Evolutionary conservation across 2,113 vertebrate species (phyloP).

Genomic region (Bos javanicus): DNA sequence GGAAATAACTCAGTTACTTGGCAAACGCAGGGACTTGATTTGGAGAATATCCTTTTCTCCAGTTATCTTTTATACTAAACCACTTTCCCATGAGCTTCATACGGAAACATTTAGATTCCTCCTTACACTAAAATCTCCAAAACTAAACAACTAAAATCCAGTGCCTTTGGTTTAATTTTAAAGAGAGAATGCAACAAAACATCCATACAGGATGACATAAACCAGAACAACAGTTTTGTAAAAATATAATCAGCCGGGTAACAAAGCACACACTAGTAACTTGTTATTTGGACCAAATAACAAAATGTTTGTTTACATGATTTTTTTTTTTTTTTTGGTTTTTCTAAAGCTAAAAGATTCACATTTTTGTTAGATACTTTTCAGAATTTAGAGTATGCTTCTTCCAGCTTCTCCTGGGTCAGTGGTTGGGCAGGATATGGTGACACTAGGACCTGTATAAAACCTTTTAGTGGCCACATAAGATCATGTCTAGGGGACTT

Average conservation of each 20-base stretch:
- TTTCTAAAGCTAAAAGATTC: neutral
- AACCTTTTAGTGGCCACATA: neutral
- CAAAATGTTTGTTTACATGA: neutral
- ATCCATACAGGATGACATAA: constrained; percentile 5
- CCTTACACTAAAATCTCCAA: neutral
- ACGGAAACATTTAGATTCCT: constrained; percentile 13
- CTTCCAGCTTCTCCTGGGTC: neutral
- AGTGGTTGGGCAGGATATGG: neutral
- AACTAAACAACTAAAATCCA: neutral
- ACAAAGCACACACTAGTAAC: neutral
- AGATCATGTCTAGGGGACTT: neutral
- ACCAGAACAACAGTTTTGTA: neutral
- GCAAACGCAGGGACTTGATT: neutral
- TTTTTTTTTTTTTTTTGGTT: neutral
- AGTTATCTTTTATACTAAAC: constrained; percentile 8
- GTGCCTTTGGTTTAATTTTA: neutral
- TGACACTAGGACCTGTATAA: neutral
- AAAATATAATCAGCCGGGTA: neutral
- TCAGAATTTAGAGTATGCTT: neutral
- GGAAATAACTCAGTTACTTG: constrained; percentile 6
- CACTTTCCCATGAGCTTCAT: neutral
- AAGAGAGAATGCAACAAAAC: neutral
- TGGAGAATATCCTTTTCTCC: neutral
- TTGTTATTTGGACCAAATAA: constrained; percentile 41
- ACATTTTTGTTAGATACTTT: neutral